These are phyloP conservation scores for Empidonax traillii DNA, from an alignment of 2,113 vertebrate species.

Conservation along the genomic window DNA sequence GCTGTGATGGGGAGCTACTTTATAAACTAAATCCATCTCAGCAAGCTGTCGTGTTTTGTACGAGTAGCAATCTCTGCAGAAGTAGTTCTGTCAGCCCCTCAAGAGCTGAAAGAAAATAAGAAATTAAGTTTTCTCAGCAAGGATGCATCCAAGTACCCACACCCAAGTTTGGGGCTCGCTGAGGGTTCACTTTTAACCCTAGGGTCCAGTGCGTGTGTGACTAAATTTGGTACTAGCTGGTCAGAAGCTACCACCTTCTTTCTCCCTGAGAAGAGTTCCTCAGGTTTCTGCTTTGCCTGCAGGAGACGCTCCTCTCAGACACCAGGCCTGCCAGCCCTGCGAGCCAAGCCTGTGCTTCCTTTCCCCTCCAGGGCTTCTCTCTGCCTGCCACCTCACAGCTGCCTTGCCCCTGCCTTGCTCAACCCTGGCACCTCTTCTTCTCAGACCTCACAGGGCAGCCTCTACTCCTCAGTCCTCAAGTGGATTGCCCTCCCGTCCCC, in stretches of 20 bases:
- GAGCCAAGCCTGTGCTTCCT: background rate
- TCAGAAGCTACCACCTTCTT: background rate
- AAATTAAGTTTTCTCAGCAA: background rate
- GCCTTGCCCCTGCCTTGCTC: background rate
- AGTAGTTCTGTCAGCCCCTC: background rate
- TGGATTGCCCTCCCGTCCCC: fast-evolving
- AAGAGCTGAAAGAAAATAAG: background rate
- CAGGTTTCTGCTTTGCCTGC: background rate
- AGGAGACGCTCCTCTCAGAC: background rate
- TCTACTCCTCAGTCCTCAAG: background rate
- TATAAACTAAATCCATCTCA: background rate
- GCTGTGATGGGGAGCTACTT: background rate
- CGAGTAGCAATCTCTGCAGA: background rate
- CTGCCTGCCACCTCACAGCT: background rate
- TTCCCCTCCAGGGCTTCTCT: background rate
- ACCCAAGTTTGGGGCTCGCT: background rate
- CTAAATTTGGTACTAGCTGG: background rate
- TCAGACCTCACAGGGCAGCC: background rate
- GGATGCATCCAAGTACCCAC: background rate
- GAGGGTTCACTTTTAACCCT: background rate
- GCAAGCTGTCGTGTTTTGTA: background rate
- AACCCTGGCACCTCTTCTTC: background rate
- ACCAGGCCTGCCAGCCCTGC: background rate
- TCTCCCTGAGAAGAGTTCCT: background rate
- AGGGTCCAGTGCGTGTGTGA: background rate